These are phyloP conservation scores for Eurytoma adleriae DNA, from an alignment of 2,888 invertebrate genomes.

Conservation along the genomic window DNA sequence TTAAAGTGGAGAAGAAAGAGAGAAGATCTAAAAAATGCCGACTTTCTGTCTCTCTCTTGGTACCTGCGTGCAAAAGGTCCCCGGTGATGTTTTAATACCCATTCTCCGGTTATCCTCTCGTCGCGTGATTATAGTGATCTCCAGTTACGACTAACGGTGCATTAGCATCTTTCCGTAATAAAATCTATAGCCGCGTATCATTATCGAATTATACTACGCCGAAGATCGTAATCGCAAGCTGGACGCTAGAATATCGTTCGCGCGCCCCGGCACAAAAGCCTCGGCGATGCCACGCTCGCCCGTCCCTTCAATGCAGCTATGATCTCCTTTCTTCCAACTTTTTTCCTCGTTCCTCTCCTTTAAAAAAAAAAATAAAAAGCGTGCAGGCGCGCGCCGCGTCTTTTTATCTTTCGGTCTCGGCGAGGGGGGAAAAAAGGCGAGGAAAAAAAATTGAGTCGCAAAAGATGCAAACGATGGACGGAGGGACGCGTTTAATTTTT, in stretches of 20 bases:
- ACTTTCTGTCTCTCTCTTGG: not conserved
- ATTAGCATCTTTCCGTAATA: conserved; percentile 74
- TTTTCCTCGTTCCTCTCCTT: not conserved
- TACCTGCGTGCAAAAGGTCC: conserved; percentile 30
- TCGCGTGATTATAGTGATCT: conserved; percentile 71
- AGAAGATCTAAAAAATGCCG: conserved; percentile 9
- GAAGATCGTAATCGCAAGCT: conserved; percentile 71
- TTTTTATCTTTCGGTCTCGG: conserved; percentile 7
- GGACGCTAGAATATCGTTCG: conserved; percentile 54
- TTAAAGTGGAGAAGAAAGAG: not conserved
- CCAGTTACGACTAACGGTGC: conserved; percentile 68
- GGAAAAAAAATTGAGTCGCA: not conserved
- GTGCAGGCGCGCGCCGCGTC: conserved; percentile 40
- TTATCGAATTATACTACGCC: conserved; percentile 73
- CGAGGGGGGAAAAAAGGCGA: not conserved
- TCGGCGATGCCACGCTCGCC: not conserved
- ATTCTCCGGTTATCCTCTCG: conserved; percentile 62
- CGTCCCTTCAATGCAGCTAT: too few species aligned
- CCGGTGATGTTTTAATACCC: conserved; percentile 71
- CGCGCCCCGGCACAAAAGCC: conserved; percentile 64
- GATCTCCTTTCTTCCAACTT: not conserved
- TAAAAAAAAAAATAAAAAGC: not conserved
- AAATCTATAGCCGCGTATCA: conserved; percentile 70
- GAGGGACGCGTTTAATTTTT: conserved; percentile 47
- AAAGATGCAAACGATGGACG: conserved; percentile 5